Base-by-base conservation (phyloP, 2,113 vertebrate genomes). In the Oncorhynchus gorbuscha region DNA sequence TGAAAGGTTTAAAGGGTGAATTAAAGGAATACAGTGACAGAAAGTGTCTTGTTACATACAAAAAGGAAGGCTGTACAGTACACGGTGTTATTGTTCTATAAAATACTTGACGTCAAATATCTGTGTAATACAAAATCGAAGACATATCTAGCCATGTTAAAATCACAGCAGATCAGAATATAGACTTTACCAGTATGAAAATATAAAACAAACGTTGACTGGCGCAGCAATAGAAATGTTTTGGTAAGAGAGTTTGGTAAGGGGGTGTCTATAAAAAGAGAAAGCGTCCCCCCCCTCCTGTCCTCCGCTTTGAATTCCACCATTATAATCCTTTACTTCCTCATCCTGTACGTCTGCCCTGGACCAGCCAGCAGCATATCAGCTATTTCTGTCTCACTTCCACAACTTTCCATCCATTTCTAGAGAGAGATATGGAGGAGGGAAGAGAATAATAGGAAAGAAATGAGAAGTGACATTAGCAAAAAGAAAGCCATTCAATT, bases 381-480 rank as follows among this genome's bases (percentile, higher is more conserved):
- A 65, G 55, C 9, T 1, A 59, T 18, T 90, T 18, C 59, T 7
- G 59, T 48, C 83, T 96, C 92, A 99, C 89, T 96, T 97, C 94
- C 95, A 95, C 73, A 95, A 93, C 87, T 95, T 95, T 85, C 94
- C 97, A 85, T 96, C 93, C 91, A 97, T 95, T 79, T 96, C 97
- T 99, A 92, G 74, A 89, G 90, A 70, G 32, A 81, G 59, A 0
- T 20, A 74, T 13, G 62, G 8, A 71, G 70, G 13, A 39, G 22
- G 22, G 51, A 9, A 68, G 32, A 68, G 5, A 65, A 13, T 66
- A 13, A 74, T 18, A 65, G 30, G 66, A n/a, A 79, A 18, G 55
- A 22, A 24, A 39, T 59, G 20, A 1, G 28, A 48, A 64, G 39
- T 22, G 16, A 26, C 51, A 30, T n/a, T 35, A 39, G 13, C 24